These are phyloP conservation scores for Philypnodon macrostomus DNA, from an alignment of 2,797 vertebrate genomes.

Conservation along the genomic window DNA sequence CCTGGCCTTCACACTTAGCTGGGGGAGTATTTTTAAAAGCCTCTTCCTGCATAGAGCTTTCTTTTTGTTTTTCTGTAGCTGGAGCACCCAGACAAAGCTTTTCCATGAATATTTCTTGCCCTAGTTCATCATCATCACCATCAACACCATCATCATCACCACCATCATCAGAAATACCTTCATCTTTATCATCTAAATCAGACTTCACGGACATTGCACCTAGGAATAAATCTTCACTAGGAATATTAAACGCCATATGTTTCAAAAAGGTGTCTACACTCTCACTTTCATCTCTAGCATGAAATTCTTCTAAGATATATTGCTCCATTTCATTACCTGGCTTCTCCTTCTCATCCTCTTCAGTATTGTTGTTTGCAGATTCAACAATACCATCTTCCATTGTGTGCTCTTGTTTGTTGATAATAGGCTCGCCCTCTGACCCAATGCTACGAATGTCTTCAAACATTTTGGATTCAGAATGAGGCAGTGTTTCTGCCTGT, in stretches of 20 bases:
- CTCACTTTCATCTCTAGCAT: neutral
- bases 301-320: too few relatives aligned
- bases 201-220: too few relatives aligned
- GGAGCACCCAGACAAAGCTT: neutral
- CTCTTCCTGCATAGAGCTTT: slow-evolving; percentile 48
- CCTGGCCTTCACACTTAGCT: slow-evolving; percentile 34
- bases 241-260: too few relatives aligned
- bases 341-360: neutral
- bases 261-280: too few relatives aligned
- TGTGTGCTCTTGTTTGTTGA: neutral
- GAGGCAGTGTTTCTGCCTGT: neutral
- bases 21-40: slow-evolving; percentile 32
- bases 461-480: neutral
- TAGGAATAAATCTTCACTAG: too few relatives aligned
- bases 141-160: neutral
- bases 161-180: neutral
- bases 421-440: slow-evolving; percentile 5
- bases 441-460: neutral
- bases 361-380: neutral
- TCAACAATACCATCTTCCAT: neutral
- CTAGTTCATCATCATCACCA: slow-evolving; percentile 7
- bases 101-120: neutral
- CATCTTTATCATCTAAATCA: too few relatives aligned
- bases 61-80: slow-evolving; percentile 27
- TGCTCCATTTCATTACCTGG: too few relatives aligned